Evolutionary conservation across 2,888 invertebrate genomes (phyloP).

Genomic region (Eurytoma californica): DNA sequence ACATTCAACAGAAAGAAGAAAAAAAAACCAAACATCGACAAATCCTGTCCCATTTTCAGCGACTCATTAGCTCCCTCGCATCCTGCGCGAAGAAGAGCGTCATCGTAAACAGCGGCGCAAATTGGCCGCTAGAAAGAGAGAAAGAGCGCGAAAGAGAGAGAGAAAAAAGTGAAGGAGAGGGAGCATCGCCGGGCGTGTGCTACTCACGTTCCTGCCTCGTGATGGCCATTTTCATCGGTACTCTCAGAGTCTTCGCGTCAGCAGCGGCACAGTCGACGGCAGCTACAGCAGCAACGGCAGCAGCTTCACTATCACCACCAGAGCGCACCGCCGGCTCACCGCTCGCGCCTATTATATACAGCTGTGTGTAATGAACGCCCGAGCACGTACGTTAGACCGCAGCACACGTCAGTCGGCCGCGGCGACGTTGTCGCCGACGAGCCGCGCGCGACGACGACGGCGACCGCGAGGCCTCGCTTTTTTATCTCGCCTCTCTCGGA

Average conservation of each 20-base stretch:
- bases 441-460: slow-evolving; percentile 2
- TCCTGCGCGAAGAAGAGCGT: background rate
- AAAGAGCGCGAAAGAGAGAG: background rate
- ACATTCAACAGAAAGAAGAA: background rate
- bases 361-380: background rate
- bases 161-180: background rate
- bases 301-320: background rate
- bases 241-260: slow-evolving; percentile 1
- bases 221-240: slow-evolving; percentile 68
- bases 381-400: too few relatives aligned
- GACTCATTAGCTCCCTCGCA: background rate
- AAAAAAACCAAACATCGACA: background rate
- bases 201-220: slow-evolving; percentile 74
- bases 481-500: background rate
- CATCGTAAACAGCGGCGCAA: background rate
- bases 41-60: background rate
- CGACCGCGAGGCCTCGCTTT: background rate
- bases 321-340: background rate
- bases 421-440: too few relatives aligned
- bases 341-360: slow-evolving; percentile 7
- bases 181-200: slow-evolving; percentile 10
- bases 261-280: slow-evolving; percentile 3
- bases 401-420: too few relatives aligned
- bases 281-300: slow-evolving; percentile 6
- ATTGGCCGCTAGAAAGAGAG: background rate